These are phyloP conservation scores for Oxyteleia sp. DNA, from an alignment of 2,888 invertebrate genomes.

Conservation along the genomic window DNA sequence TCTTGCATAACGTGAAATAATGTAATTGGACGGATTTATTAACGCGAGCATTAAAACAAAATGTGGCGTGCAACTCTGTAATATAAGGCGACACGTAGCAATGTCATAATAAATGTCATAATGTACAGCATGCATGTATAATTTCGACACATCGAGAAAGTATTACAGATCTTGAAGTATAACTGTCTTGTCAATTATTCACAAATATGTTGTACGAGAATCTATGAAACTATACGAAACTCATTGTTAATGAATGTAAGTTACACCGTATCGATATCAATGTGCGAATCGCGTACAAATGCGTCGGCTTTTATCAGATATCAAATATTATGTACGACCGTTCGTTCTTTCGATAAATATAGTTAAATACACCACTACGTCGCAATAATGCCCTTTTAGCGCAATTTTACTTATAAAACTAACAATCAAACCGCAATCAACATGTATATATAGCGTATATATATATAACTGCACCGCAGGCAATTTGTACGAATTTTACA, in stretches of 20 bases:
- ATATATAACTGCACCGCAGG: no score
- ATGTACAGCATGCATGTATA: constrained; percentile 16
- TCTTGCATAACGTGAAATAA: not conserved
- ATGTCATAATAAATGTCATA: constrained; percentile 61
- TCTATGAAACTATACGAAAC: constrained; percentile 37
- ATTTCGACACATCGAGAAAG: constrained; percentile 30
- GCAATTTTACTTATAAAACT: no score
- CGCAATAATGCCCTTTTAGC: no score
- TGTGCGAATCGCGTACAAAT: constrained; percentile 7
- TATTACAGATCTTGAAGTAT: constrained; percentile 57
- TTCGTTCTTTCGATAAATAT: constrained; percentile 2
- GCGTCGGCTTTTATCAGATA: constrained; percentile 14
- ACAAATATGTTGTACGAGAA: constrained; percentile 41
- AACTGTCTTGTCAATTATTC: constrained; percentile 54
- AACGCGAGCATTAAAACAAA: constrained; percentile 4
- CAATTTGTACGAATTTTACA: no score
- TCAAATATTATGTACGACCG: not conserved
- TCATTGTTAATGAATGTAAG: constrained; percentile 44
- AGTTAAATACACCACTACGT: no score
- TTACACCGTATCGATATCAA: constrained; percentile 19
- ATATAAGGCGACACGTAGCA: constrained; percentile 34
- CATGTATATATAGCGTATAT: no score
- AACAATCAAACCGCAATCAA: no score
- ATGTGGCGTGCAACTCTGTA: not conserved
- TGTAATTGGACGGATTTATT: not conserved